Conservation (phyloP, 2,888 invertebrate genomes). For the Beris chalybata region DNA sequence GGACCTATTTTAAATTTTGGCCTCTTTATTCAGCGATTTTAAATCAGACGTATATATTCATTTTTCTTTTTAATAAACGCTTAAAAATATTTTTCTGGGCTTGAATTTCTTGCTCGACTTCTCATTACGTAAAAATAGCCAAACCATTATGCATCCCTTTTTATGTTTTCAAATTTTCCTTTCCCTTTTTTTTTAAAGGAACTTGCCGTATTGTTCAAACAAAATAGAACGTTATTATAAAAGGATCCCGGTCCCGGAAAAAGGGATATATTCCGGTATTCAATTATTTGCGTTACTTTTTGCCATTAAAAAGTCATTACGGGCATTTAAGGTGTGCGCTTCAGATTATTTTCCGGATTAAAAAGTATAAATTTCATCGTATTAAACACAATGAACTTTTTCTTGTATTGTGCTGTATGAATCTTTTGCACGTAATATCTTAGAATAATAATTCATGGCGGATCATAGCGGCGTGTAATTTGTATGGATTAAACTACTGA, state of each 20-base stretch:
- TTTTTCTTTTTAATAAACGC: conserved; percentile 27
- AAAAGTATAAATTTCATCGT: conserved; percentile 17
- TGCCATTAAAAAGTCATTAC: conserved; percentile 27
- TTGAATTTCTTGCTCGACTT: too few relatives aligned
- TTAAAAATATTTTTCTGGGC: not conserved
- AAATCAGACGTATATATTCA: not conserved
- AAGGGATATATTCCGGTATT: conserved; percentile 16
- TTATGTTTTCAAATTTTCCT: too few relatives aligned
- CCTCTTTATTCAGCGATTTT: too few relatives aligned
- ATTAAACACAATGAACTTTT: conserved; percentile 9
- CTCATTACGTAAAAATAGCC: too few relatives aligned
- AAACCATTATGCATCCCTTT: too few relatives aligned
- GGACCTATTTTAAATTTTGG: too few relatives aligned
- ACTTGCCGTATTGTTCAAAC: too few relatives aligned
- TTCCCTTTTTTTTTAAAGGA: too few relatives aligned
- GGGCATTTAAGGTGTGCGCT: conserved; percentile 13
- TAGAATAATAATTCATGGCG: not conserved
- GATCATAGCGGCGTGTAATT: not conserved
- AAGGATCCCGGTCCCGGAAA: not conserved
- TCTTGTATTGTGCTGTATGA: conserved; percentile 3
- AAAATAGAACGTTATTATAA: too few relatives aligned
- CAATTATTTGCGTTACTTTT: conserved; percentile 18
- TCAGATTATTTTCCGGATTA: conserved; percentile 6
- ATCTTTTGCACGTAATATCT: conserved; percentile 2
- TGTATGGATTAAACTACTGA: not conserved